Conservation (phyloP, 1,140 invertebrate genomes). For the Sesamia nonagrioides region DNA sequence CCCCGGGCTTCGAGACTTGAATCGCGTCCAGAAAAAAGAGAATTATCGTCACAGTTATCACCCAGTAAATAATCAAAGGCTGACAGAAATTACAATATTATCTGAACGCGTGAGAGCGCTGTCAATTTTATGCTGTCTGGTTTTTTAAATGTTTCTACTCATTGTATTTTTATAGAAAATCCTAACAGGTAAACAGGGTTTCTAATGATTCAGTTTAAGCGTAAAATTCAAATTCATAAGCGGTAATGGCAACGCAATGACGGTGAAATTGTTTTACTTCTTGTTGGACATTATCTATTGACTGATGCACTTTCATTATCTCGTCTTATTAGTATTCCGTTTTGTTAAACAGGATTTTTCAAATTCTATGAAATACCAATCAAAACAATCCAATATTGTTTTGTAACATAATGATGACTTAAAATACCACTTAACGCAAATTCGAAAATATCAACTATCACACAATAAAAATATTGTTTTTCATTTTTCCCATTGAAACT, state of each 20-base stretch:
- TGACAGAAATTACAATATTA: conserved; percentile 12
- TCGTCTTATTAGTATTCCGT: not conserved
- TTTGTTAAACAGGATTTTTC: conserved; percentile 7
- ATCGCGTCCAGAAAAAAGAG: not conserved
- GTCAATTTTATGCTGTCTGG: conserved; percentile 34
- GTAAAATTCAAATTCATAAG: conserved; percentile 34
- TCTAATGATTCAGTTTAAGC: conserved; percentile 47
- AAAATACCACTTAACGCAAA: too few species aligned
- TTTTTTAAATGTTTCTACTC: conserved; percentile 35
- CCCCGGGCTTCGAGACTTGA: not conserved
- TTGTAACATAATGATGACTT: not conserved
- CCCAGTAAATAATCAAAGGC: conserved; percentile 7
- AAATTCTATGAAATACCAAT: not conserved
- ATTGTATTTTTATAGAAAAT: conserved; percentile 51
- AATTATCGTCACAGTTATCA: conserved; percentile 22
- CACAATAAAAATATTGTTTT: too few species aligned
- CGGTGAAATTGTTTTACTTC: conserved; percentile 2
- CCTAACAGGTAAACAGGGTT: conserved; percentile 64
- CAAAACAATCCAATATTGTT: not conserved
- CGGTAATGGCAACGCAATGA: conserved; percentile 34
- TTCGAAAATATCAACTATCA: too few species aligned
- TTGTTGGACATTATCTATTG: conserved; percentile 31
- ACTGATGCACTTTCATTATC: conserved; percentile 23
- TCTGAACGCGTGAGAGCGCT: conserved; percentile 20
- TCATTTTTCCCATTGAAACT: too few species aligned